These are phyloP conservation scores for Sesamia inferens DNA, from an alignment of 2,888 invertebrate species.

Conservation along the genomic window DNA sequence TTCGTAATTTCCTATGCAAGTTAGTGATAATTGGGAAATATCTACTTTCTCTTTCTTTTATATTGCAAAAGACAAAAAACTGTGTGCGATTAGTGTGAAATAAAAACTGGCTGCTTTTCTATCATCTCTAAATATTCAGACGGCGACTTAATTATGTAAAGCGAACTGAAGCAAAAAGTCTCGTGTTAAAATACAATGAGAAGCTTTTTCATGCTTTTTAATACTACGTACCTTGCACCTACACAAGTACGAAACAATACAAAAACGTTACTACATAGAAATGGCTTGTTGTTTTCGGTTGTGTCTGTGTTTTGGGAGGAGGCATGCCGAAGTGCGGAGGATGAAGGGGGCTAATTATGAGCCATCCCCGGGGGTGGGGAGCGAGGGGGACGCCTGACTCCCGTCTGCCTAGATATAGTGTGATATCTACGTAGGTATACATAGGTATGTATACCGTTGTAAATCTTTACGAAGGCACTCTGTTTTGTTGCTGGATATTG, in stretches of 20 bases:
- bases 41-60: not conserved
- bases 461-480: slow-evolving; percentile 48
- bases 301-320: slow-evolving; percentile 76
- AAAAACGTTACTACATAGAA: slow-evolving; percentile 66
- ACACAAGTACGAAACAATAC: slow-evolving; percentile 58
- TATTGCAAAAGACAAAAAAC: not conserved
- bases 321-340: slow-evolving; percentile 59
- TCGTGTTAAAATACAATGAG: not conserved
- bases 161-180: not conserved
- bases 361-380: slow-evolving; percentile 44
- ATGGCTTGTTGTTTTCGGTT: slow-evolving; percentile 77
- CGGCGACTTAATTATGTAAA: not conserved
- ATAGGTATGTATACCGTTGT: slow-evolving; percentile 51
- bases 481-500: slow-evolving; percentile 27
- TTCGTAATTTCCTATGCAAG: not conserved
- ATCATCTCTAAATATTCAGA: slow-evolving; percentile 7
- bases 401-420: slow-evolving; percentile 69
- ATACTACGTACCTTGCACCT: slow-evolving; percentile 20
- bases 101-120: not conserved
- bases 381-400: slow-evolving; percentile 56
- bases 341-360: slow-evolving; percentile 77
- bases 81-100: not conserved
- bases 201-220: not conserved
- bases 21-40: not conserved
- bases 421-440: slow-evolving; percentile 46